These are phyloP conservation scores for Latrodectus hesperus DNA, from an alignment of 2,888 invertebrate genomes.

Conservation along the genomic window DNA sequence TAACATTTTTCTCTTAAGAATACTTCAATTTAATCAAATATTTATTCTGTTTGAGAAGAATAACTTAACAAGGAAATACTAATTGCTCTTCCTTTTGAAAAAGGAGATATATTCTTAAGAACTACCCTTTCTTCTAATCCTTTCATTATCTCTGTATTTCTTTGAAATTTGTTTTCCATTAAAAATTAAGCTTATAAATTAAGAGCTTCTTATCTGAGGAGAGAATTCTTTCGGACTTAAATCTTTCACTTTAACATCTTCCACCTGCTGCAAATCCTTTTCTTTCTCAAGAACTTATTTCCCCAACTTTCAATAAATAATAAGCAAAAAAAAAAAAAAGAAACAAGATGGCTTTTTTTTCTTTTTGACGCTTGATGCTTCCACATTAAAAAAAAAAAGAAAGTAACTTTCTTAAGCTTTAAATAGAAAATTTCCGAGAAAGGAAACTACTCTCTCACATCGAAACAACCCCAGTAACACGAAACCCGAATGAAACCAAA, in stretches of 20 bases:
- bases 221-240: not conserved
- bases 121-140: no score
- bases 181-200: not conserved
- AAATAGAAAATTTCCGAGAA: not conserved
- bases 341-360: no score
- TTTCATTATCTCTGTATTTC: not conserved
- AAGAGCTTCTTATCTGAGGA: not conserved
- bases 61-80: no score
- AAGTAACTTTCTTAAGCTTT: not conserved
- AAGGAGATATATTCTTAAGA: no score
- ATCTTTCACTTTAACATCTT: not conserved
- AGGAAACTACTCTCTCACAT: not conserved
- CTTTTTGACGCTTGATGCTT: not conserved
- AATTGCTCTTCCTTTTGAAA: no score
- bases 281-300: not conserved
- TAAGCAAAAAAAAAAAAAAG: not conserved
- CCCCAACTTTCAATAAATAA: not conserved
- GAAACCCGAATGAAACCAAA: conserved; percentile 6
- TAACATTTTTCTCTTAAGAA: no score
- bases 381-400: not conserved
- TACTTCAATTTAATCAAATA: no score
- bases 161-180: not conserved
- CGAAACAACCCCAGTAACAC: conserved; percentile 6
- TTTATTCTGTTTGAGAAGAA: no score
- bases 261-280: not conserved